Conservation (phyloP, 2,888 invertebrate species). For the Molanna angustata region DNA sequence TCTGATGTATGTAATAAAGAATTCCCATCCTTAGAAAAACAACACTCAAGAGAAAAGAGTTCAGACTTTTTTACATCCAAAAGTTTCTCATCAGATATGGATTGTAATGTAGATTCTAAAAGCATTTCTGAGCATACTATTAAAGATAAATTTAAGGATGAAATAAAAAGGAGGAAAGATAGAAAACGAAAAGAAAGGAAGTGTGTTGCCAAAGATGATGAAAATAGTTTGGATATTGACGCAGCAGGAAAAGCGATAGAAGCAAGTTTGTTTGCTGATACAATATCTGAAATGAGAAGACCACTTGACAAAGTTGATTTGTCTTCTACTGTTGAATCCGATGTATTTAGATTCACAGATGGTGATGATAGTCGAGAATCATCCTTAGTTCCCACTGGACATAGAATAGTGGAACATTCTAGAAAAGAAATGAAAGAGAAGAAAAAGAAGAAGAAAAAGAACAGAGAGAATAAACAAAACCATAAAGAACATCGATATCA, state of each 20-base stretch:
- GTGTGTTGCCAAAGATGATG: slow-evolving; percentile 61
- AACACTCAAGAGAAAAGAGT: slow-evolving; percentile 35
- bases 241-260: slow-evolving; percentile 81
- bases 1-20: slow-evolving; percentile 47
- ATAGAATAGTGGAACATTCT: slow-evolving; percentile 42
- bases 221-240: slow-evolving; percentile 76
- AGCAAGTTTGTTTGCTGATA: slow-evolving; percentile 73
- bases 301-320: slow-evolving; percentile 33
- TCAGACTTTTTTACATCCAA: slow-evolving; percentile 34
- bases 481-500: slow-evolving; percentile 67
- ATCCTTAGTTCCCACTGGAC: slow-evolving; percentile 36
- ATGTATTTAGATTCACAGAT: slow-evolving; percentile 61
- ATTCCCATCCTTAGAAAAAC: slow-evolving; percentile 40
- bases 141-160: slow-evolving; percentile 49
- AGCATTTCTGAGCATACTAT: slow-evolving; percentile 37
- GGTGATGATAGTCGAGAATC: slow-evolving; percentile 57
- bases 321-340: slow-evolving; percentile 41
- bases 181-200: slow-evolving; percentile 64
- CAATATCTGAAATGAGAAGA: slow-evolving; percentile 44
- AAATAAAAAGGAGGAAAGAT: slow-evolving; percentile 58
- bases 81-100: slow-evolving; percentile 55
- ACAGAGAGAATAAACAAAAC: slow-evolving; percentile 71
- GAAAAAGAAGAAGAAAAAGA: slow-evolving; percentile 83
- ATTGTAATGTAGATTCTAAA: slow-evolving; percentile 34
- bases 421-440: slow-evolving; percentile 68